Conservation (phyloP, 2,888 invertebrate species). For the Colostygia pectinataria region DNA sequence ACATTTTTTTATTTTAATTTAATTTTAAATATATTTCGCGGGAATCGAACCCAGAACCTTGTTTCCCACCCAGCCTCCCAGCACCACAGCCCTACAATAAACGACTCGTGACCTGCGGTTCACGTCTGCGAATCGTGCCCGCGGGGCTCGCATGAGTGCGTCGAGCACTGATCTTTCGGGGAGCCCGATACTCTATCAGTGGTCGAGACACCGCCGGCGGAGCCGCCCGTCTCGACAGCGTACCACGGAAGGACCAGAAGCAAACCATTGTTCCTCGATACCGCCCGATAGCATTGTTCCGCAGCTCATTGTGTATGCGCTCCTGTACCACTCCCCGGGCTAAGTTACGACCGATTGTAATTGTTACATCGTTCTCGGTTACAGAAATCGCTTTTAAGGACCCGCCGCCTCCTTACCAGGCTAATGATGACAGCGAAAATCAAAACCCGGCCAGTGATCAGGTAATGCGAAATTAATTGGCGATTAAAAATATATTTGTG, state of each 20-base stretch:
- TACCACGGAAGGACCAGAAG: constrained; percentile 13
- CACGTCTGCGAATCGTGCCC: constrained; percentile 47
- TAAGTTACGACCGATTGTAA: constrained; percentile 54
- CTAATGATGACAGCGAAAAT: constrained; percentile 53
- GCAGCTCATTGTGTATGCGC: constrained; percentile 55
- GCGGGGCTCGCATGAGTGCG: constrained; percentile 49
- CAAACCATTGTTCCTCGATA: constrained; percentile 11
- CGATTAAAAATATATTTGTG: constrained; percentile 3
- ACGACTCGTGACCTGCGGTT: constrained; percentile 29
- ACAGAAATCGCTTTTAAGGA: constrained; percentile 70
- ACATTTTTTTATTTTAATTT: too few species aligned
- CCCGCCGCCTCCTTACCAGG: constrained; percentile 70
- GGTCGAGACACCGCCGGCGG: constrained; percentile 47
- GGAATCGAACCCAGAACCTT: constrained; percentile 12
- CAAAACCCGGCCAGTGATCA: constrained; percentile 42
- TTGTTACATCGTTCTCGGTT: constrained; percentile 25
- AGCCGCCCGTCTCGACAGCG: constrained; percentile 21
- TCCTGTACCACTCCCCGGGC: constrained; percentile 54
- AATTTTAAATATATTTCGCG: neutral
- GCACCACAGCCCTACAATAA: constrained; percentile 3
- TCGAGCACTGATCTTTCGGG: constrained; percentile 28
- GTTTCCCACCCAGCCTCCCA: constrained; percentile 2
- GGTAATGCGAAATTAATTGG: constrained; percentile 43
- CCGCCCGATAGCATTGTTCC: constrained; percentile 46
- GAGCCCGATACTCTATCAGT: constrained; percentile 43